Evolutionary conservation across 1,140 invertebrate species (phyloP).

Genomic region (Philotrypesis tridentata): DNA sequence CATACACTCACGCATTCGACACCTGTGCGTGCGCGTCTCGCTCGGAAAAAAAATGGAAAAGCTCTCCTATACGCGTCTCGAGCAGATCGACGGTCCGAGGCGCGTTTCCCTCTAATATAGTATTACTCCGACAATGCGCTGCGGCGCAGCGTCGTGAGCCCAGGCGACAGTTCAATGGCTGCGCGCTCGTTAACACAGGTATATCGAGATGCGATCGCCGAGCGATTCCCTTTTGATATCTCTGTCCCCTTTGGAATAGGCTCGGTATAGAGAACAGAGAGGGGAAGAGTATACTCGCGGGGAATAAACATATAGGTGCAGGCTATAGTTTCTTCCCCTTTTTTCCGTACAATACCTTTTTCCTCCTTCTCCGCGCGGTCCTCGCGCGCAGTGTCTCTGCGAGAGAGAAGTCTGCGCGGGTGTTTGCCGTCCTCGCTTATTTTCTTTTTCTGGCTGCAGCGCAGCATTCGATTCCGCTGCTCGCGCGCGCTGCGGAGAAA

Average conservation of each 20-base stretch:
- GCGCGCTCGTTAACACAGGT: conserved; percentile 13
- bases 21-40: not conserved
- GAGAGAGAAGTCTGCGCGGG: not conserved
- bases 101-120: not conserved
- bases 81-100: not conserved
- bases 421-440: not conserved
- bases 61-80: too few relatives aligned
- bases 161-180: conserved; percentile 19
- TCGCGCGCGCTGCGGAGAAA: not conserved
- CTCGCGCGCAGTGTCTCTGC: not conserved
- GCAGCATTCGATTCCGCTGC: not conserved
- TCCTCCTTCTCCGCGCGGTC: not conserved
- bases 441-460: too few relatives aligned
- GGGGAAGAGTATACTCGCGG: not conserved
- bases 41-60: not conserved
- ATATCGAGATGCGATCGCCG: not conserved
- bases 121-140: too few relatives aligned
- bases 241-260: not conserved
- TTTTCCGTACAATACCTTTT: not conserved
- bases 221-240: conserved; percentile 17
- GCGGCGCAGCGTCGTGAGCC: not conserved
- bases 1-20: not conserved
- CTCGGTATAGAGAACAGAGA: too few relatives aligned
- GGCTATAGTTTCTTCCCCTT: not conserved
- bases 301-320: not conserved